phyloP scores from a whole-genome alignment of 2,113 vertebrate species.

The Mustelus asterias region DNA sequence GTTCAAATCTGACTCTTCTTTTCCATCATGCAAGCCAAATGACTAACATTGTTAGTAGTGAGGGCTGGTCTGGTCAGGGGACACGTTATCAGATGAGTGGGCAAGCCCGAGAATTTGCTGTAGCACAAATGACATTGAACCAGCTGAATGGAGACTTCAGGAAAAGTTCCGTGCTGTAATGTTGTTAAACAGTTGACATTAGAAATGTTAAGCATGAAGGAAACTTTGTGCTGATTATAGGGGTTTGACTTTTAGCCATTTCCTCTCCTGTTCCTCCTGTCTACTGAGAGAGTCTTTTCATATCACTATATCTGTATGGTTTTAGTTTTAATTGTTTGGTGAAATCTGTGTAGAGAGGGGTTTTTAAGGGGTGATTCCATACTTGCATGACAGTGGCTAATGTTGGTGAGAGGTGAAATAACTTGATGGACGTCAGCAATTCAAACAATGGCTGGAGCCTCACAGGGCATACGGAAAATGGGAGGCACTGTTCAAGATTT shows the following conservation, averaged over 20 bases:
- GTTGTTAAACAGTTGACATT: background rate
- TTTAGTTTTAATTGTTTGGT: background rate
- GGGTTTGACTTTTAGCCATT: background rate
- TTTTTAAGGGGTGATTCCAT: background rate
- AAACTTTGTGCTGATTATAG: background rate
- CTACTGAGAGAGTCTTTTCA: background rate
- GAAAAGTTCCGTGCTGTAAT: background rate
- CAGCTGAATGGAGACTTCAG: background rate
- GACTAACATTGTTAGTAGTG: background rate
- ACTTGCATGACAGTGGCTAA: background rate
- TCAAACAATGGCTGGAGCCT: background rate
- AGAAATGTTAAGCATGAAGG: background rate
- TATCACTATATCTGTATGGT: background rate
- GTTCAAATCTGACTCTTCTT: constrained; percentile 17
- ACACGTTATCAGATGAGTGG: background rate
- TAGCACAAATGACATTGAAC: background rate
- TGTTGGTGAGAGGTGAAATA: background rate
- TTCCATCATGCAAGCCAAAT: constrained; percentile 14
- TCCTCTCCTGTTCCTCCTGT: background rate
- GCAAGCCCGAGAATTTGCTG: background rate
- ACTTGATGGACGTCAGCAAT: background rate
- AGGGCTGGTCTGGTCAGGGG: background rate
- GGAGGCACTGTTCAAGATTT: background rate
- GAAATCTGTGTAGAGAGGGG: background rate
- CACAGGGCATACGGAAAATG: background rate